Evolutionary conservation across 2,113 vertebrate genomes (phyloP).

Genomic region (Psittacara wagleri): DNA sequence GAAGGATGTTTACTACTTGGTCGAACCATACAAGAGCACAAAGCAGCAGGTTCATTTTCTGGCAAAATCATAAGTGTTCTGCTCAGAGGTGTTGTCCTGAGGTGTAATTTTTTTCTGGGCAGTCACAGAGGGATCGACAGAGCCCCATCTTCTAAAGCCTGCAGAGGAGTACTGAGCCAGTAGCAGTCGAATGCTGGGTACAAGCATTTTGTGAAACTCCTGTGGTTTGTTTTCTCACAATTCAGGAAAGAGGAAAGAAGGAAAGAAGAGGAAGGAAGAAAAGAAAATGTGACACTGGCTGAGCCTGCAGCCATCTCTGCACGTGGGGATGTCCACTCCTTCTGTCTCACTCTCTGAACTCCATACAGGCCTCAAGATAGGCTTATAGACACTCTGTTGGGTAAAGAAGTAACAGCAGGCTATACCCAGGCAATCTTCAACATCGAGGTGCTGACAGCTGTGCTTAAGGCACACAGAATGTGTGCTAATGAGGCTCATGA

Average conservation of each 20-base stretch:
- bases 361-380: neutral
- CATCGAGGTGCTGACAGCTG: neutral
- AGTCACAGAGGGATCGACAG: neutral
- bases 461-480: neutral
- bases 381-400: neutral
- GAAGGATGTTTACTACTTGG: conserved; percentile 96
- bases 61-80: neutral
- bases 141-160: neutral
- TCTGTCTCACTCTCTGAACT: neutral
- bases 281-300: neutral
- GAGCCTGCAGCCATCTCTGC: neutral
- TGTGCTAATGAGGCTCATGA: neutral
- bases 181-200: neutral
- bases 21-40: conserved; percentile 89
- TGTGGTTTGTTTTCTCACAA: neutral
- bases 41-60: conserved; percentile 87
- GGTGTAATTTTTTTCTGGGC: neutral
- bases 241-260: neutral
- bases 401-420: neutral
- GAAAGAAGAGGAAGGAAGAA: too few species aligned
- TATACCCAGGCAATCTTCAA: neutral
- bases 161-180: neutral
- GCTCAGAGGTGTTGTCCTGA: neutral
- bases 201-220: neutral
- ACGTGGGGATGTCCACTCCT: neutral